Base-by-base conservation (phyloP, 2,797 vertebrate genomes). In the Anabacerthia variegaticeps region DNA sequence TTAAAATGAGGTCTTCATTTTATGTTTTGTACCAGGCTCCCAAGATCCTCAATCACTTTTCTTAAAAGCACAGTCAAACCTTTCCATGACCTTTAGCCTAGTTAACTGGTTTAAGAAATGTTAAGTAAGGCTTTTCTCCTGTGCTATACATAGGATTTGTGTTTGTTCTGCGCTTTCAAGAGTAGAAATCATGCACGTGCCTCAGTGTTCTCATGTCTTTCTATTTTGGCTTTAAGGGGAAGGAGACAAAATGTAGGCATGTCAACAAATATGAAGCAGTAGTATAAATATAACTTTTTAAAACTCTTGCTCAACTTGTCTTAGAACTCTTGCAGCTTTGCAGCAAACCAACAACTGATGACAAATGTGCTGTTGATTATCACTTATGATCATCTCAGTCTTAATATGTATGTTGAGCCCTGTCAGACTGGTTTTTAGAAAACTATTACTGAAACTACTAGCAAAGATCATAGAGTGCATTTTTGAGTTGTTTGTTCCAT, bases 61-160 rank as follows among this genome's bases (percentile, higher is more conserved):
- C 81, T 87, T 85, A 83, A 88, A 77, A 77, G 74, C 24, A 6
- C 69, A 62, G 79, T 92, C 65, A 85, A 95, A 62, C 75, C 49
- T 85, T 78, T 77, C 73, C n/a, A 9, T 61, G 89, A 95, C 89
- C 94, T 94, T 87, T 89, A 77, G 72, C 89, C 87, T 54, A 93
- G 68, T 89, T 91, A 74, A 58, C 76, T 75, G 69, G 32, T 68
- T 86, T 61, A 65, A 62, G 88, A 72, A 39, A 62, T 74, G 49
- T 46, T 43, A 83, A 93, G 43, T 43, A 80, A 73, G 83, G 43
- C 48, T 85, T 74, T 92, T 89, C 41, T 72, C 34, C 36, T 30
- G 37, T 30, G 56, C 67, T 92, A 11, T 77, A 37, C 75, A 8
- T 52, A 85, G 89, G 37, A 23, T 87, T 69, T 56, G 37, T 77